These are phyloP conservation scores for Vimba vimba DNA, from an alignment of 2,113 vertebrate genomes.

Conservation along the genomic window DNA sequence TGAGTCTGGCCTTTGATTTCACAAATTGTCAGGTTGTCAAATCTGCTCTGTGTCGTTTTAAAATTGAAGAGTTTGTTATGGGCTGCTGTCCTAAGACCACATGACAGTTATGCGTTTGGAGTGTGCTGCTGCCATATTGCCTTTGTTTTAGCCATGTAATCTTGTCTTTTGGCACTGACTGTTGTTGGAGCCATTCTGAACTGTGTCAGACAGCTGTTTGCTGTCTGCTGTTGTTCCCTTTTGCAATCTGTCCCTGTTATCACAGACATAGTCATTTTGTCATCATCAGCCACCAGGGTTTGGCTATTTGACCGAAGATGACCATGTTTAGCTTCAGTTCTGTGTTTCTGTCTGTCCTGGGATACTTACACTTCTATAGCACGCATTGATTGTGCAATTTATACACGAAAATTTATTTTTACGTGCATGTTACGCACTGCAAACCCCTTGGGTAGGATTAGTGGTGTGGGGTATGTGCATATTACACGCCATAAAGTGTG, in stretches of 20 bases:
- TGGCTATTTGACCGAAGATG: not conserved
- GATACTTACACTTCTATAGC: not conserved
- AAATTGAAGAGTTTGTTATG: not conserved
- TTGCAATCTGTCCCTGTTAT: slow-evolving; percentile 51
- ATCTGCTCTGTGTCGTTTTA: not conserved
- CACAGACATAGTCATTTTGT: slow-evolving; percentile 31
- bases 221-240: slow-evolving; percentile 39
- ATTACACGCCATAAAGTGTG: too few species aligned
- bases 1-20: slow-evolving; percentile 7
- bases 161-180: slow-evolving; percentile 35
- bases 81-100: not conserved
- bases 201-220: slow-evolving; percentile 42
- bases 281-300: slow-evolving; percentile 9
- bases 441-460: too few species aligned
- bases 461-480: too few species aligned
- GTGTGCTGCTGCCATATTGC: not conserved
- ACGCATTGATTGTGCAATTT: too few species aligned
- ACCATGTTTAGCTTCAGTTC: not conserved
- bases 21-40: not conserved
- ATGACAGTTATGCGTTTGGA: slow-evolving; percentile 6
- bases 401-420: too few species aligned
- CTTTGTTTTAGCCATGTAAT: slow-evolving; percentile 41
- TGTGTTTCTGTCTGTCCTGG: not conserved
- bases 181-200: slow-evolving; percentile 25
- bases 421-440: too few species aligned